Evolutionary conservation across 1,140 invertebrate genomes (phyloP).

Genomic region (Andricus grossulariae): DNA sequence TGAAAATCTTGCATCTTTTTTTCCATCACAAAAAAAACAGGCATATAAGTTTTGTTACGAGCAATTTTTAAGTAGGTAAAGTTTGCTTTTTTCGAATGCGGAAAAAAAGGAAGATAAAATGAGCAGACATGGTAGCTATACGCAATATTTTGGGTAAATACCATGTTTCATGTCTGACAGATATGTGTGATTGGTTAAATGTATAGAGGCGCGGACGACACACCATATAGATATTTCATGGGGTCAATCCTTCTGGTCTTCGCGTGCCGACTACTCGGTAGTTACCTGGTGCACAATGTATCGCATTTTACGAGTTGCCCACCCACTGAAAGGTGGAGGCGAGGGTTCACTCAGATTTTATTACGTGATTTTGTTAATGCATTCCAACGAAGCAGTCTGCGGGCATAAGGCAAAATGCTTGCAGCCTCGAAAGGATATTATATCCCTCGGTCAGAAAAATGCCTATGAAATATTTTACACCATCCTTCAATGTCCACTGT

Average conservation of each 20-base stretch:
- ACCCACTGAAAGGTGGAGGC: conserved; percentile 42
- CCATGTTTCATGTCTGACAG: conserved; percentile 45
- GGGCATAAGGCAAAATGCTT: conserved; percentile 35
- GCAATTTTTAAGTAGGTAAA: too few species aligned
- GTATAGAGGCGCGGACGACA: neutral
- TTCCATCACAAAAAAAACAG: too few species aligned
- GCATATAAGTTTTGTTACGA: too few species aligned
- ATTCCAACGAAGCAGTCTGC: conserved; percentile 49
- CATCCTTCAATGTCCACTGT: conserved; percentile 34
- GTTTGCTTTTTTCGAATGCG: too few species aligned
- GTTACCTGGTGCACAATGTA: conserved; percentile 65
- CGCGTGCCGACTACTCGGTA: conserved; percentile 60
- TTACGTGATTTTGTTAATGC: conserved; percentile 74
- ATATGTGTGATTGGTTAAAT: conserved; percentile 51
- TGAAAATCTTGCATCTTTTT: too few species aligned
- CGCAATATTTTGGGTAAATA: too few species aligned
- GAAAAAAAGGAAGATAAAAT: too few species aligned
- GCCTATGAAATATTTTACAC: conserved; percentile 64
- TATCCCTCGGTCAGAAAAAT: conserved; percentile 53
- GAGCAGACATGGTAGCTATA: too few species aligned
- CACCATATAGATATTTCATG: conserved; percentile 52
- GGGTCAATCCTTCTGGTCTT: conserved; percentile 67
- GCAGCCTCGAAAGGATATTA: conserved; percentile 53
- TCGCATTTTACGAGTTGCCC: conserved; percentile 66
- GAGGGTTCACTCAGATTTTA: conserved; percentile 68